Evolutionary conservation across 2,113 vertebrate species (phyloP), one percentile per base, ranked within the genome.

Genomic region (Paratilapia polleni): DNA sequence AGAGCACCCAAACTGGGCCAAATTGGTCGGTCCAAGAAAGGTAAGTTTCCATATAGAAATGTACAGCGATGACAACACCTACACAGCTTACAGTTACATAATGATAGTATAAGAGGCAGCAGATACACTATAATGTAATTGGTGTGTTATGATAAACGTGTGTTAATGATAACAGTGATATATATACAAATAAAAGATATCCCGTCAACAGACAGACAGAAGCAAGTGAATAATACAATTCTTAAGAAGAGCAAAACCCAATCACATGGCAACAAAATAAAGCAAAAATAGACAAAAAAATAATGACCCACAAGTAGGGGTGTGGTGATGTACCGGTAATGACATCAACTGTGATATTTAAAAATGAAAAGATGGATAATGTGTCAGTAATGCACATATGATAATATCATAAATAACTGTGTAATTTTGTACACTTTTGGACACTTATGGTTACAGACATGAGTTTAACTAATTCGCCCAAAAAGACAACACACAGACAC

Each of bases 21-120:
- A 91, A 96, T 96, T 9, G 96, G 96, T 0, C 95, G 96, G 6
- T 90, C 95, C 70, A 96, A 93, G 88, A 96, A 95, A 96, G 96
- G 96, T 96, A 38, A 81, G 94, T 11, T 10, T 70, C 66, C 17
- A 52, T 52, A 28, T 31, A 31, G 24, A 13, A 52, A 26, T 70
- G 49, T 52, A 19, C 28, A 52, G 43, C 19, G 5, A 28, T 70
- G 17, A 28, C 24, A 15, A 22, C 24, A 70, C 24, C 15, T 68
- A 49, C 64, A 19, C 64, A 28, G 64, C 47, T 70, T 20, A 49
- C 15, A 77, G 19, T 41, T 59, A 26, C 22, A 59, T 34, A 14
- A 26, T 77, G 57, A 77, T 24, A 28, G 5, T 17, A 15, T 28
- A 49, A 4, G 24, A 31, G 24, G 3, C 22, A 15, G 58, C 38